phyloP scores from a whole-genome alignment of 2,113 vertebrate genomes.

The Equus quagga region DNA sequence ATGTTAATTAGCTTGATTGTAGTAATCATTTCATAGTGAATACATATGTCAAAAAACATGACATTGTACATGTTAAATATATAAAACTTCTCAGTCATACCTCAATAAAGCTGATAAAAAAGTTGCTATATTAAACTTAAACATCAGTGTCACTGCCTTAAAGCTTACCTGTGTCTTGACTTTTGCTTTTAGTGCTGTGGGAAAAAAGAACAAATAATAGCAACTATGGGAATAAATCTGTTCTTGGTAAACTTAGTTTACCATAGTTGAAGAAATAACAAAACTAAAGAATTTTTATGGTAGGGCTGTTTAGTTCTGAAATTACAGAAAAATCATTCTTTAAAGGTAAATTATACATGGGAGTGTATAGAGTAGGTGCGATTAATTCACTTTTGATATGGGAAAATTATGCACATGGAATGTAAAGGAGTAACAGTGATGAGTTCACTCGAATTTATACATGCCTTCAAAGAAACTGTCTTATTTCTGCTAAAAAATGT shows the following conservation, averaged over 20 bases:
- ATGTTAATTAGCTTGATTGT: neutral
- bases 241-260: conserved; percentile 19
- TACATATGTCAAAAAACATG: neutral
- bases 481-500: neutral
- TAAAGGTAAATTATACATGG: neutral
- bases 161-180: neutral
- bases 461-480: neutral
- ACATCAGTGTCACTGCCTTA: neutral
- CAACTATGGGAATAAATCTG: neutral
- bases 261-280: neutral
- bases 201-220: conserved; percentile 34
- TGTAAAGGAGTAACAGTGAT: neutral
- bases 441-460: neutral
- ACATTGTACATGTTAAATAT: conserved; percentile 2
- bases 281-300: neutral
- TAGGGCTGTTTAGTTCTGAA: neutral
- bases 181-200: conserved; percentile 12
- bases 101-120: neutral
- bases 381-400: conserved; percentile 1
- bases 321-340: neutral
- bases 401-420: neutral
- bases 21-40: neutral
- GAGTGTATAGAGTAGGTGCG: neutral
- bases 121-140: conserved; percentile 19
- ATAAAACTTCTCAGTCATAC: neutral